Evolutionary conservation across 2,888 invertebrate genomes (phyloP).

Genomic region (Nyleta sp.): DNA sequence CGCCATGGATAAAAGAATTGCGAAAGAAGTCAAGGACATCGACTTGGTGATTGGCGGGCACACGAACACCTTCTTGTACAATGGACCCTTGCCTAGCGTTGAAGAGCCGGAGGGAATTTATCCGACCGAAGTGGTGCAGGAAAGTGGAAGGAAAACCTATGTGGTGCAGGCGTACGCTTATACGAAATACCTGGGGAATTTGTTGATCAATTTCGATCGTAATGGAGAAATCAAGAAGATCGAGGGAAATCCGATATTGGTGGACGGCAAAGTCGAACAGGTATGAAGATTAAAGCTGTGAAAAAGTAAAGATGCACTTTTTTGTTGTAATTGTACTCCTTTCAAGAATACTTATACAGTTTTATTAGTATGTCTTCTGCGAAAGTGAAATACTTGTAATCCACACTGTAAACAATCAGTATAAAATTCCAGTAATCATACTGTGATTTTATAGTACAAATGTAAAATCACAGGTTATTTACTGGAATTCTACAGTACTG

Average conservation of each 20-base stretch:
- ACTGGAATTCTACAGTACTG: too few relatives aligned
- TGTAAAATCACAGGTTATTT: too few relatives aligned
- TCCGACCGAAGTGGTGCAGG: constrained; percentile 88
- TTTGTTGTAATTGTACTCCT: background rate
- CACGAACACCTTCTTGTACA: constrained; percentile 94
- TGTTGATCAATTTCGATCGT: constrained; percentile 88
- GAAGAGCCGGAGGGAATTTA: constrained; percentile 90
- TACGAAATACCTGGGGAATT: constrained; percentile 94
- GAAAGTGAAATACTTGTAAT: too few relatives aligned
- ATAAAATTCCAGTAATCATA: constrained; percentile 23
- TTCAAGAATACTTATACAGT: too few relatives aligned
- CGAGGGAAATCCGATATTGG: constrained; percentile 90
- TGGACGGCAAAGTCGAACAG: constrained; percentile 86
- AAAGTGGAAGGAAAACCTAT: constrained; percentile 88
- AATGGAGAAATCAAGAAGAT: constrained; percentile 87
- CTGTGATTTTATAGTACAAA: too few relatives aligned
- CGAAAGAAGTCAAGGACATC: constrained; percentile 88
- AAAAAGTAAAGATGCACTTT: background rate
- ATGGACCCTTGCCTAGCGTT: constrained; percentile 86
- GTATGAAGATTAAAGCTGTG: constrained; percentile 69
- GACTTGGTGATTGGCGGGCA: constrained; percentile 96
- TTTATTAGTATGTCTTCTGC: too few relatives aligned
- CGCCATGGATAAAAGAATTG: constrained; percentile 89
- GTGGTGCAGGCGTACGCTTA: constrained; percentile 96
- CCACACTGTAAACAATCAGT: too few relatives aligned